Base-by-base conservation (phyloP, 2,113 vertebrate genomes). In the Galeopterus variegatus region DNA sequence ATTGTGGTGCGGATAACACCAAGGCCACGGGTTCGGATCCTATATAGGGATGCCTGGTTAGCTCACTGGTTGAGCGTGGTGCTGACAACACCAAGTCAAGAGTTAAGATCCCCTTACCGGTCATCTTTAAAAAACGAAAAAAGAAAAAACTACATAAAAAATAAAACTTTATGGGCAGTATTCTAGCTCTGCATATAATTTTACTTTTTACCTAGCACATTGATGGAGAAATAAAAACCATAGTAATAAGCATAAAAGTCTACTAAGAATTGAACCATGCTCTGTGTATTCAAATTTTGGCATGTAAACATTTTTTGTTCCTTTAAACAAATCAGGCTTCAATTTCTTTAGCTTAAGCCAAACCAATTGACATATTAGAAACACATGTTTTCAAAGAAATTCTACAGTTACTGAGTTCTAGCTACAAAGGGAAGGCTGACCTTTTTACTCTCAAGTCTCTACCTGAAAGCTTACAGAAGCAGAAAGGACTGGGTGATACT, bases 321-420 rank as follows among this genome's bases (percentile, higher is more conserved):
- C 58, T 70, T 96, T 84, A 88, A 96, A 96, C 60, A 97, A 94
- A 91, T 88, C 72, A 69, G 67, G 77, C 72, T 92, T 80, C 33
- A 75, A 87, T 93, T 88, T 97, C 90, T 95, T 84, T 60, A 73
- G 85, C 48, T 64, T 91, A 91, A 84, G 88, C 79, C 93, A 95
- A 95, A 86, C 54, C 86, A 95, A 93, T 92, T 93, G 50, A 94
- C 62, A 87, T 87, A 95, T 96, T 88, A 84, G 65, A 97, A 97
- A 96, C 95, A 97, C 45, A 88, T 94, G 90, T 96, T 95, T 80
- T 87, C 83, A 92, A 94, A 95, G 81, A 89, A 65, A 72, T 60
- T 91, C 80, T 87, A 64, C 11, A 90, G 80, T n/a, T 93, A 95
- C 64, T 48, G 33, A 83, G 82, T 62, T 90, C 15, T 65, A 93